Evolutionary conservation across 2,113 vertebrate genomes (phyloP), one percentile per base, ranked within the genome.

Genomic region (Melanostigma gelatinosum): DNA sequence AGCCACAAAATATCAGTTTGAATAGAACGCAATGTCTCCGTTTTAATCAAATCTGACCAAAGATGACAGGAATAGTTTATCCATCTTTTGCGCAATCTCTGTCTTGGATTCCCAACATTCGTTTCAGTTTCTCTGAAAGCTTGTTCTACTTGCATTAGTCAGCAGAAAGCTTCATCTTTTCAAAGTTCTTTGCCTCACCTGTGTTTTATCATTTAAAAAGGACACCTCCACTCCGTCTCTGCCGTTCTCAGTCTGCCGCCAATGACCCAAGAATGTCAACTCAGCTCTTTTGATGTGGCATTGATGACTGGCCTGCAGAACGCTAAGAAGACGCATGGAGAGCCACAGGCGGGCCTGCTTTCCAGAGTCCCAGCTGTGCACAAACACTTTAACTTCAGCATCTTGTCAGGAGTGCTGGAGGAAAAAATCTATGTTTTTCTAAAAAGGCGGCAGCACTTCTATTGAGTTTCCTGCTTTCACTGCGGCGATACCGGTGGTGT

Each of bases 391-490:
- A 89, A 72, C 79, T 79, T 82, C 70, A 84, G 86, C 83, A 85
- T 85, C 83, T 89, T 89, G 86, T 90, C 88, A 83, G 72, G 52
- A 61, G 62, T 40, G 40, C 74, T 76, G 82, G 75, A 84, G 72
- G 73, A 85, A 85, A 85, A 85, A 88, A 91, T 85, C 82, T 68
- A 72, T 90, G 83, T 80, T 87, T 86, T 85, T 72, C 38, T 69
- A 58, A 87, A 88, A 54, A 85, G 77, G 42, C 76, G 57, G 57
- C 79, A 63, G 75, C 44, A 6, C 68, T 70, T 87, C 77, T 77
- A 85, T 90, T 81, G 89, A 85, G 84, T 85, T 88, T 83, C 79
- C 85, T 85, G 87, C 83, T 91, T 81, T 85, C 69, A 69, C 71
- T 57, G 65, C 62, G 71, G 82, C 13, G 83, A 83, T 82, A 79